Evolutionary conservation across 2,113 vertebrate species (phyloP).

Genomic region (Probosciger aterrimus): DNA sequence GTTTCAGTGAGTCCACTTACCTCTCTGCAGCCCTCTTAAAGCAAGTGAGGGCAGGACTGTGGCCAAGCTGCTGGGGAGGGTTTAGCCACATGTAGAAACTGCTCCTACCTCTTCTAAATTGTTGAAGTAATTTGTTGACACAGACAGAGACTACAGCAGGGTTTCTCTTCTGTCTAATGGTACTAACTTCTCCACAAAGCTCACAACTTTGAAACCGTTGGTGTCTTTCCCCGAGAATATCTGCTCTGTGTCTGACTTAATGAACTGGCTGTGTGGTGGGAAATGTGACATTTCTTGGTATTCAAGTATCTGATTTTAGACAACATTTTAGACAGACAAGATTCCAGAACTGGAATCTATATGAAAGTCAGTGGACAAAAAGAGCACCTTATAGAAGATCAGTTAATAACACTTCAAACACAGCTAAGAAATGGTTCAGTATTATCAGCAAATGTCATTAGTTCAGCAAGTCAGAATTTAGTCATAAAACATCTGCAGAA

Average conservation of each 20-base stretch:
- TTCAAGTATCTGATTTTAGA: neutral
- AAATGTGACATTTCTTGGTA: neutral
- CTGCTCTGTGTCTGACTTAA: neutral
- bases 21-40: neutral
- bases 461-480: neutral
- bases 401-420: neutral
- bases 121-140: neutral
- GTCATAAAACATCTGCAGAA: neutral
- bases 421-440: neutral
- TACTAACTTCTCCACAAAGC: neutral
- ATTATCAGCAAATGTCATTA: neutral
- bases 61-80: neutral
- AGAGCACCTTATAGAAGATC: neutral
- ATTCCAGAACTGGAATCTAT: neutral
- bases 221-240: neutral
- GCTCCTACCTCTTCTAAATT: neutral
- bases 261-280: neutral
- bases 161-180: neutral
- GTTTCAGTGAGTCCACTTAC: neutral
- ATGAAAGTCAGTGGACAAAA: neutral
- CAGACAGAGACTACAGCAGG: neutral
- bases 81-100: neutral
- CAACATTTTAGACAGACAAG: neutral
- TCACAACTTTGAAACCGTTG: neutral
- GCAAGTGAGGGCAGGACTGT: fast-evolving